Base-by-base conservation (phyloP, 2,797 vertebrate species). In the Simalia tracyae region DNA sequence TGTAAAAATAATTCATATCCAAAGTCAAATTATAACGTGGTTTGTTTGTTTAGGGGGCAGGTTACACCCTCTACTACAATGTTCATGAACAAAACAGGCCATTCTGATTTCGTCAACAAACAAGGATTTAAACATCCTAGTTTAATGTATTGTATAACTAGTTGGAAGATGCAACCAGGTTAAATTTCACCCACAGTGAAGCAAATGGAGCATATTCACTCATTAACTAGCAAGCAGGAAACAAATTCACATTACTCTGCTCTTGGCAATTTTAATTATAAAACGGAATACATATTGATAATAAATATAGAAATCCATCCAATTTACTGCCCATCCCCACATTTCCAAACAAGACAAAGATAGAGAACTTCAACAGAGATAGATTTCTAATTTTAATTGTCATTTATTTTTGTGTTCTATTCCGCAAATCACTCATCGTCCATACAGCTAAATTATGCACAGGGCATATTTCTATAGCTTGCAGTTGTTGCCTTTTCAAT, bases 371-470 rank as follows among this genome's bases (percentile, higher is more conserved):
- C 92, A 91, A 88, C 87, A 95, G 86, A 94, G 91, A 89, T 3
- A 64, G 59, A 91, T 19, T 84, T 50, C 60, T 91, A 91, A 94
- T 84, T 57, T 89, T 93, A 87, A 94, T 42, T 92, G 92, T 28
- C 89, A 92, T 93, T 92, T 94, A 91, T 92, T 66, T 66, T 68
- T 57, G 24, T 22, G 22, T 56, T 89, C 68, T 57, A 36, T 57
- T 57, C 54, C 12, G n/a, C 88, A 72, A 12, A 89, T 57, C n/a
- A 72, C 22, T 36, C 88, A 76, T 12, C 10, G 2, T 59, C 31
- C 50, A 59, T 56, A 57, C 36, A 42, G 56, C 14, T 86, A 42
- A 68, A 57, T 26, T 42, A 63, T 63, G 86, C 54, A 11, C n/a
- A 42, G 63, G 50, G 10, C 14, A 46, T 8, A 81, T 63, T 26